Evolutionary conservation across 1,140 invertebrate genomes (phyloP).

Genomic region (Asbolus verrucosus): DNA sequence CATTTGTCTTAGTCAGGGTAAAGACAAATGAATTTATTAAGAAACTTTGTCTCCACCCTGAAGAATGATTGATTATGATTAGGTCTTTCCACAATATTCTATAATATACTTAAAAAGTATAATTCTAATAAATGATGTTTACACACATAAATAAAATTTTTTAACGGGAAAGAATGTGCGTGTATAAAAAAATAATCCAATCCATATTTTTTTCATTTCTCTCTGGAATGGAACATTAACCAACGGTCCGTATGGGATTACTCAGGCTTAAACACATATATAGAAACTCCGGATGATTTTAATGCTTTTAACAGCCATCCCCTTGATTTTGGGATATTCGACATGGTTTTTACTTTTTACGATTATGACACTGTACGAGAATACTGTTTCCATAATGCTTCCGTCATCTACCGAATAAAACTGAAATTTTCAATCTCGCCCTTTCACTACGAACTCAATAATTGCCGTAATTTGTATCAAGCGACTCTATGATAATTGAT

Average conservation of each 20-base stretch:
- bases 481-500: neutral
- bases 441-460: neutral
- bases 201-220: conserved; percentile 11
- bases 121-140: too few relatives aligned
- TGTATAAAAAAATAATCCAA: conserved; percentile 9
- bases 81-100: too few relatives aligned
- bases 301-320: conserved; percentile 20
- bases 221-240: conserved; percentile 10
- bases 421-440: conserved; percentile 2
- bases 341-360: conserved; percentile 37
- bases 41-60: conserved; percentile 23
- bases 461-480: neutral
- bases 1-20: conserved; percentile 19
- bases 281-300: conserved; percentile 30
- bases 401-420: neutral
- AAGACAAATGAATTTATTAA: conserved; percentile 35
- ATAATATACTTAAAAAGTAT: too few relatives aligned
- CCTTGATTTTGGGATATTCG: conserved; percentile 23
- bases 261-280: conserved; percentile 23
- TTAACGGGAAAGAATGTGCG: neutral
- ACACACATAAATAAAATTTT: neutral
- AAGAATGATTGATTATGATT: conserved; percentile 33
- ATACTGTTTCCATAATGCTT: neutral
- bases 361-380: conserved; percentile 6
- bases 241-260: conserved; percentile 22